A percentile compares a stretch with the other conserved stretches of the same genome.
Evolutionary conservation across 1,140 invertebrate species (phyloP).

Genomic region (Cydia amplana): DNA sequence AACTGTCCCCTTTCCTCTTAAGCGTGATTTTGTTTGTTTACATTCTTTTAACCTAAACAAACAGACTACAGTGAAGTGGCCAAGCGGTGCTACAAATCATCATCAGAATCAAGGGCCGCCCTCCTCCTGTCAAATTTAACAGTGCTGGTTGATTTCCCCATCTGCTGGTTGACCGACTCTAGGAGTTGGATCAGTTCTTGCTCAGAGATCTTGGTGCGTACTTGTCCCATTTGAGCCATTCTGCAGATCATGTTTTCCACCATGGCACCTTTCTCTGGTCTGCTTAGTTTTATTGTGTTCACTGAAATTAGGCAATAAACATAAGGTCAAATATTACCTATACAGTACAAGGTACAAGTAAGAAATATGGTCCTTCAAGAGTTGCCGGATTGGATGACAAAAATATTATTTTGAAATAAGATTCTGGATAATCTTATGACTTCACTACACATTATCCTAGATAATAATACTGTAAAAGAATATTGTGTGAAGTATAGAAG

Average conservation of each 20-base stretch:
- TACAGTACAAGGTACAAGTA: not conserved
- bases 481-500: too few species aligned
- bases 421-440: too few species aligned
- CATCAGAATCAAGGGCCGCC: conserved; percentile 91
- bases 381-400: too few species aligned
- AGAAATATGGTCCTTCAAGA: not conserved
- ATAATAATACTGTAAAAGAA: too few species aligned
- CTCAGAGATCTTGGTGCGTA: conserved; percentile 90
- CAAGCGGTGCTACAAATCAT: conserved; percentile 71
- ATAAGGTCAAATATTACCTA: conserved; percentile 37
- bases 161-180: conserved; percentile 92
- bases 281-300: conserved; percentile 95
- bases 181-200: conserved; percentile 91
- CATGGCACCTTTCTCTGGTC: conserved; percentile 96
- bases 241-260: conserved; percentile 95
- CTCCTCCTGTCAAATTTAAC: conserved; percentile 94
- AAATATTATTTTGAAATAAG: too few species aligned
- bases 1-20: too few species aligned
- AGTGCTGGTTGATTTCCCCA: conserved; percentile 87
- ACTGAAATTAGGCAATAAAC: conserved; percentile 82
- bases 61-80: not conserved
- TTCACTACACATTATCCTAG: too few species aligned
- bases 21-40: not conserved
- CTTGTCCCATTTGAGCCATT: conserved; percentile 94
- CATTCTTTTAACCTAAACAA: not conserved